Conservation (phyloP, 2,797 vertebrate species). For the Lepilemur ruficaudatus region DNA sequence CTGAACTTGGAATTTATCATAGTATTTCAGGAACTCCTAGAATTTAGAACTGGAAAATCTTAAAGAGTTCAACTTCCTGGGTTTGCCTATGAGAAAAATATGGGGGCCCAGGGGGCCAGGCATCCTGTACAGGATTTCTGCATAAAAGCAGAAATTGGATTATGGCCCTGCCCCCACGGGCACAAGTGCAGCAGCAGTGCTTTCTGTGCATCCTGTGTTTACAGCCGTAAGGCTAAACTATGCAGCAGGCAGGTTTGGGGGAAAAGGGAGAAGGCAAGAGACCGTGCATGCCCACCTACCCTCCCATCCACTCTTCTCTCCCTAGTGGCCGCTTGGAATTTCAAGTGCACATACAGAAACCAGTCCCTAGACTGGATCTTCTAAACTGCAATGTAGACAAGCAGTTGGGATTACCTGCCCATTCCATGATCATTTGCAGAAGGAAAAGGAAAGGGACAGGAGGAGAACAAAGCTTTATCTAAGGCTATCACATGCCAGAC, state of each 20-base stretch:
- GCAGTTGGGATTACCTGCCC: not conserved
- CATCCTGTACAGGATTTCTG: not conserved
- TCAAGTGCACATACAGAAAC: not conserved
- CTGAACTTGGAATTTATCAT: not conserved
- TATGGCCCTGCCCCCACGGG: too few relatives aligned
- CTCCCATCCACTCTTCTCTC: not conserved
- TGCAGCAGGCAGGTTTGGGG: too few relatives aligned
- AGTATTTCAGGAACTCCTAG: not conserved
- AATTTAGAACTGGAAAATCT: not conserved
- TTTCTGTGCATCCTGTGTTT: fast-evolving
- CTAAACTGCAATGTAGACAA: not conserved
- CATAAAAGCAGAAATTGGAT: not conserved
- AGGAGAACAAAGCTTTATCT: not conserved
- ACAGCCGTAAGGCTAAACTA: not conserved
- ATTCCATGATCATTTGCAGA: not conserved
- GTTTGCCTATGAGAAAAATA: not conserved
- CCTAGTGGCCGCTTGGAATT: not conserved
- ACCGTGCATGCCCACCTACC: not conserved
- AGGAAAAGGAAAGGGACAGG: not conserved
- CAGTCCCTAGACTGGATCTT: not conserved
- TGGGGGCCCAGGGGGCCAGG: not conserved
- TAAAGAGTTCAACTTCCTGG: not conserved
- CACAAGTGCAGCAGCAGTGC: not conserved
- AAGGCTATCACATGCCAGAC: not conserved
- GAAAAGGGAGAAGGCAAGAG: not conserved